Conservation (phyloP, 2,113 vertebrate species). For the Lutjanus erythropterus region DNA sequence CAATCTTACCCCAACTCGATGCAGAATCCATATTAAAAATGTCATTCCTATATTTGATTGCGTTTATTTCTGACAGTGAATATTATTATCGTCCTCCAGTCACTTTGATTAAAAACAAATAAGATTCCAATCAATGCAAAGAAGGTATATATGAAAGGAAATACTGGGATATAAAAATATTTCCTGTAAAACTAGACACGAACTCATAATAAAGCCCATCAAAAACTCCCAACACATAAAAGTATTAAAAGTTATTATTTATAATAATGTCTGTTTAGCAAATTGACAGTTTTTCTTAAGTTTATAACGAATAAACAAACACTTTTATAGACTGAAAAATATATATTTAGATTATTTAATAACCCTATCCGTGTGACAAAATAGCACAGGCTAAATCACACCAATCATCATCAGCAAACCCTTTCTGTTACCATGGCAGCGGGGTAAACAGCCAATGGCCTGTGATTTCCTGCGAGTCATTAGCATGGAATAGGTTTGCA, state of each 20-base stretch:
- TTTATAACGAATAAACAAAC: constrained; percentile 14
- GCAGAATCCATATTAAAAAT: constrained; percentile 84
- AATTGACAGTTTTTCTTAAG: constrained; percentile 30
- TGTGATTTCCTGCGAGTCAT: constrained; percentile 84
- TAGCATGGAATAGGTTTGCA: constrained; percentile 85
- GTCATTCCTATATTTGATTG: constrained; percentile 83
- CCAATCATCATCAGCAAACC: constrained; percentile 58
- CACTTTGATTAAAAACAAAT: constrained; percentile 85
- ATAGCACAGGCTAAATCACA: constrained; percentile 35
- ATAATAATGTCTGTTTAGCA: not conserved
- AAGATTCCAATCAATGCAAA: constrained; percentile 77
- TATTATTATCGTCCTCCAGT: constrained; percentile 75
- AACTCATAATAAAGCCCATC: constrained; percentile 45
- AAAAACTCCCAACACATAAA: constrained; percentile 32
- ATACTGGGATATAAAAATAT: constrained; percentile 30
- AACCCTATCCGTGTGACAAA: constrained; percentile 16
- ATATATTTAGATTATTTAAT: constrained; percentile 40
- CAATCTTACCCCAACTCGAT: constrained; percentile 78
- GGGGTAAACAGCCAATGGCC: constrained; percentile 78
- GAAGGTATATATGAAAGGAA: constrained; percentile 60
- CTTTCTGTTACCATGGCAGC: constrained; percentile 64
- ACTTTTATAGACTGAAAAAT: not conserved
- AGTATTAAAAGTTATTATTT: constrained; percentile 1
- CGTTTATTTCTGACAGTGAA: constrained; percentile 81
- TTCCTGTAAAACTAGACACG: constrained; percentile 37